Evolutionary conservation across 2,888 invertebrate genomes (phyloP).

Genomic region (Acanthosepion pharaonis): DNA sequence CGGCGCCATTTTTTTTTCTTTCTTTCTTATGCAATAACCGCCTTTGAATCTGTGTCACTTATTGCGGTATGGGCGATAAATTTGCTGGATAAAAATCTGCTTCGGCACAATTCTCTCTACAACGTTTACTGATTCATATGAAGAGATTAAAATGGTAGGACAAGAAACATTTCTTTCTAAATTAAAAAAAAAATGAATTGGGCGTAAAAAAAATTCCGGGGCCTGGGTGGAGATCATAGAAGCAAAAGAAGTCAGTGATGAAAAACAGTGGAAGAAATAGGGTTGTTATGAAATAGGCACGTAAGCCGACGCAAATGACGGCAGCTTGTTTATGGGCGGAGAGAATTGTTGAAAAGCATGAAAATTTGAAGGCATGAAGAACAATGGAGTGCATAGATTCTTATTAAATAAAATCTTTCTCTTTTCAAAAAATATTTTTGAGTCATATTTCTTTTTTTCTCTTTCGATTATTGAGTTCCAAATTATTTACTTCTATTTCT

Average conservation of each 20-base stretch:
- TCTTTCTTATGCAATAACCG: neutral
- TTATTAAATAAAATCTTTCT: neutral
- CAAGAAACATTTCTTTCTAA: neutral
- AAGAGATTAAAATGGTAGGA: neutral
- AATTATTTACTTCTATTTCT: too few relatives aligned
- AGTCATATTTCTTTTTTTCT: neutral
- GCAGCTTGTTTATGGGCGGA: neutral
- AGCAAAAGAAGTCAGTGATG: neutral
- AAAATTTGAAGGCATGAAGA: neutral
- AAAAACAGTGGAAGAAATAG: neutral
- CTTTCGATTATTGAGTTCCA: neutral
- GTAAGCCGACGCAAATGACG: neutral
- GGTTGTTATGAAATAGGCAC: neutral
- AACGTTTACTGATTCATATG: neutral
- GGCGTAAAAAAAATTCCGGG: neutral
- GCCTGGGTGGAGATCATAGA: neutral
- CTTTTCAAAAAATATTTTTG: too few relatives aligned
- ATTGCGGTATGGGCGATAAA: neutral
- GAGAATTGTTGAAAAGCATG: neutral
- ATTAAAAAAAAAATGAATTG: neutral
- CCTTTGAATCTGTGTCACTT: neutral
- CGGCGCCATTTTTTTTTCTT: neutral
- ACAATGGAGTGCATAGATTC: neutral
- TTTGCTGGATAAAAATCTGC: neutral
- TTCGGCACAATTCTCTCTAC: neutral